Conservation (phyloP, 2,113 vertebrate genomes). For the Athene noctua region DNA sequence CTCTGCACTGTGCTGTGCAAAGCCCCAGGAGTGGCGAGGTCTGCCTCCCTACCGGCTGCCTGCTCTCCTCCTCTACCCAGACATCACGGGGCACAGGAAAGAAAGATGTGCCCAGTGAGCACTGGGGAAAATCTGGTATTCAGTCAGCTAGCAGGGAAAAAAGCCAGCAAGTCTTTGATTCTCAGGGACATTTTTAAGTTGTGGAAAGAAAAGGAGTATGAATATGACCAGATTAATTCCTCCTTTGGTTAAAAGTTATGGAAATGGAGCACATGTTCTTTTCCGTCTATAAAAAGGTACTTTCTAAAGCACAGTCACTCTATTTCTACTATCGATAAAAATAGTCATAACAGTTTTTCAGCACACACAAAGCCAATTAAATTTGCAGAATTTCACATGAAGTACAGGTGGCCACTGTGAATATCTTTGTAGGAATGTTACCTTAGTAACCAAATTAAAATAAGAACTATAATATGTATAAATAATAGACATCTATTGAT, state of each 20-base stretch:
- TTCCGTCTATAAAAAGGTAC: not conserved
- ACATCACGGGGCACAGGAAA: not conserved
- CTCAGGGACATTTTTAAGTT: not conserved
- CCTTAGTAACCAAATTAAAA: not conserved
- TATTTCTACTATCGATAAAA: not conserved
- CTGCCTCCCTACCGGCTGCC: not conserved
- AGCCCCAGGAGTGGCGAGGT: fast-evolving
- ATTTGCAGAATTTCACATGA: not conserved
- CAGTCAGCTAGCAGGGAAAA: not conserved
- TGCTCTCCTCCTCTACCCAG: not conserved
- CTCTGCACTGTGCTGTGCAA: not conserved
- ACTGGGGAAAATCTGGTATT: not conserved
- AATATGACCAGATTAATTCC: not conserved
- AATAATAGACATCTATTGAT: not conserved
- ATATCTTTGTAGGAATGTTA: not conserved
- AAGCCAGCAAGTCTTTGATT: not conserved
- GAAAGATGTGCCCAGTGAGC: not conserved
- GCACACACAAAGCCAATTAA: not conserved
- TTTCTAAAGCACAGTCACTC: not conserved
- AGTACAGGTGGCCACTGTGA: not conserved
- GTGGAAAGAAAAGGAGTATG: not conserved
- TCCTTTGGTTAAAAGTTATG: not conserved
- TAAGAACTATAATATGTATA: not conserved
- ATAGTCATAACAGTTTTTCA: not conserved
- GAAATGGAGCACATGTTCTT: not conserved